Conservation (phyloP, 2,113 vertebrate genomes). For the Heteronetta atricapilla region DNA sequence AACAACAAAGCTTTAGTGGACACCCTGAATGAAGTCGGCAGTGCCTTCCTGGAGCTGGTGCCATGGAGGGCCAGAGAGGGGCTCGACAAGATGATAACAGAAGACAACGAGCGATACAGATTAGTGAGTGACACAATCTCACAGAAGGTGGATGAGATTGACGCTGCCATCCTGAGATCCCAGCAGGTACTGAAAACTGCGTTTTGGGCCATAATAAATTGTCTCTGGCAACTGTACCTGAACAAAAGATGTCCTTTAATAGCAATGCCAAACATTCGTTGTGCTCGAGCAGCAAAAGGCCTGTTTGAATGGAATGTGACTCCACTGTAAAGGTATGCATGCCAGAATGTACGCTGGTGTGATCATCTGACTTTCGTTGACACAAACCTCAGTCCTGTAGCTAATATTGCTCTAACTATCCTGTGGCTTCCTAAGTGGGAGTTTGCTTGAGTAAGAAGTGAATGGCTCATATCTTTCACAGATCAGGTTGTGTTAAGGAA, state of each 20-base stretch:
- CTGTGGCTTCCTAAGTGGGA: neutral
- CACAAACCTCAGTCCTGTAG: neutral
- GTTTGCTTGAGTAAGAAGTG: neutral
- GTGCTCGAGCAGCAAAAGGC: neutral
- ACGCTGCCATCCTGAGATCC: conserved; percentile 88
- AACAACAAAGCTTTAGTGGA: conserved; percentile 84
- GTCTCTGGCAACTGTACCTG: neutral
- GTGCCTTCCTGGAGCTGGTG: conserved; percentile 90
- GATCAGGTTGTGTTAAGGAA: neutral
- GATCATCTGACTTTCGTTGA: conserved; percentile 19
- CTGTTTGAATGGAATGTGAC: conserved; percentile 17
- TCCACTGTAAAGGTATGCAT: neutral
- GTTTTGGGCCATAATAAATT: neutral
- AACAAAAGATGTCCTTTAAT: neutral
- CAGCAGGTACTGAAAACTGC: conserved; percentile 86
- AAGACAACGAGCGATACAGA: conserved; percentile 90
- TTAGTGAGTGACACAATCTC: conserved; percentile 80
- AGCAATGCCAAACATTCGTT: neutral
- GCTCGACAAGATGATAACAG: conserved; percentile 89
- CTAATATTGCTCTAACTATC: neutral
- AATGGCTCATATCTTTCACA: fast-evolving
- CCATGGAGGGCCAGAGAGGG: conserved; percentile 93
- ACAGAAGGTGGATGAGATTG: conserved; percentile 89
- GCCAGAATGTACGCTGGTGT: neutral
- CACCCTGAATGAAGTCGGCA: conserved; percentile 89